A percentile compares a stretch with the other conserved stretches of the same genome.
Conservation (phyloP, 2,888 invertebrate genomes). For the Dynastes tityus region DNA sequence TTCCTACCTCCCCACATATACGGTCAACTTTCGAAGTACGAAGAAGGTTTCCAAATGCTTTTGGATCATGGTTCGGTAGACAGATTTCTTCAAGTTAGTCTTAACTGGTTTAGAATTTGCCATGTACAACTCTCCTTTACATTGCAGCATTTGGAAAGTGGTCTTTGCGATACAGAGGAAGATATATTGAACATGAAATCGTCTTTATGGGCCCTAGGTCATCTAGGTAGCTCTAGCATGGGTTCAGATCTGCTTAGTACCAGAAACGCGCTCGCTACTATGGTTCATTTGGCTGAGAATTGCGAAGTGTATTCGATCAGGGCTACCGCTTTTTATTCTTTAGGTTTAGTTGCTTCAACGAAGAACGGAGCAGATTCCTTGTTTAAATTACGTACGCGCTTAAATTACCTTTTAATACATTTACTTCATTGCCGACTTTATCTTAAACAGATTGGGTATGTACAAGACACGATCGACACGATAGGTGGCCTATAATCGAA, state of each 20-base stretch:
- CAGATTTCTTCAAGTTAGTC: constrained; percentile 68
- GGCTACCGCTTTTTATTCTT: constrained; percentile 90
- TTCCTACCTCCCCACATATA: constrained; percentile 85
- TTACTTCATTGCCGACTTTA: background rate
- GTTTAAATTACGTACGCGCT: constrained; percentile 76
- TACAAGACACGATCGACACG: constrained; percentile 83
- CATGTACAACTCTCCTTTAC: constrained; percentile 47
- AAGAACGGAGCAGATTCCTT: constrained; percentile 87
- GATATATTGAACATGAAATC: constrained; percentile 88
- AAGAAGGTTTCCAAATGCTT: constrained; percentile 74
- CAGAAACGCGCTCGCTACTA: constrained; percentile 70
- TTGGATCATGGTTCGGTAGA: constrained; percentile 73
- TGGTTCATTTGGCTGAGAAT: constrained; percentile 82
- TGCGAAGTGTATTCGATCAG: constrained; percentile 90
- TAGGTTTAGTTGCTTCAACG: constrained; percentile 90
- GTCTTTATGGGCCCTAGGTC: constrained; percentile 91
- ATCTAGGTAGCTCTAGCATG: constrained; percentile 83
- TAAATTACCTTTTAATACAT: constrained; percentile 16
- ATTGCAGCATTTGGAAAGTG: constrained; percentile 62
- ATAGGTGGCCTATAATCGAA: constrained; percentile 83
- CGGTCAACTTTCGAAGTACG: constrained; percentile 85
- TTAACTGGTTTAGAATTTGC: background rate
- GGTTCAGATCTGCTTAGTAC: constrained; percentile 83
- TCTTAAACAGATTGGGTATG: constrained; percentile 78
- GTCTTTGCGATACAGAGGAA: constrained; percentile 77